Percentiles rank a stretch among this genome's conserved stretches.
phyloP scores from a whole-genome alignment of 2,113 vertebrate species.

The Lampris incognitus region DNA sequence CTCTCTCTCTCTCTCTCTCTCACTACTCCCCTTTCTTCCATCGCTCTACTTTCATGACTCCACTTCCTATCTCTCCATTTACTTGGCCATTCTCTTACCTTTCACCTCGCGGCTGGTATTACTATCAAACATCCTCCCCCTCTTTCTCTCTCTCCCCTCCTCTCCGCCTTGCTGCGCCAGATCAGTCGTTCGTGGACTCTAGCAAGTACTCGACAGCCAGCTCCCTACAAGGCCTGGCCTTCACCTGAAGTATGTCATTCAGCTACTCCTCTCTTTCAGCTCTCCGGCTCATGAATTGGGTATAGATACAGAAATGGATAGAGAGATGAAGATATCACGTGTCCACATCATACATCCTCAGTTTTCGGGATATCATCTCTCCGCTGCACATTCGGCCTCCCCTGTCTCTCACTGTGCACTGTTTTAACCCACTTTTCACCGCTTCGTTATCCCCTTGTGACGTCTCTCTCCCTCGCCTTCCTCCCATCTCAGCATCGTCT shows the following conservation, averaged over 20 bases:
- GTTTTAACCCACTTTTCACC: neutral
- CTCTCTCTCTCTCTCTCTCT: constrained; percentile 33
- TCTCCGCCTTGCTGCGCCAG: constrained; percentile 82
- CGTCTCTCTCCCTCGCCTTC: neutral
- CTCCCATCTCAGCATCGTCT: neutral
- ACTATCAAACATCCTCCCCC: constrained; percentile 14
- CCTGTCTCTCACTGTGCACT: neutral
- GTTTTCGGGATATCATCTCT: neutral
- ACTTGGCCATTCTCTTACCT: neutral
- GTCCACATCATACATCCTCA: no score
- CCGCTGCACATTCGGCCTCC: neutral
- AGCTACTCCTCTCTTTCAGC: constrained; percentile 28
- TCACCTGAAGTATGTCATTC: constrained; percentile 96
- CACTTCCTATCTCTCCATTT: neutral
- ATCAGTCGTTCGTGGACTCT: constrained; percentile 96
- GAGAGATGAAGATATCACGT: no score
- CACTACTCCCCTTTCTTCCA: constrained; percentile 29
- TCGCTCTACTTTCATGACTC: constrained; percentile 9
- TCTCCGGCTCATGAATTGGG: neutral
- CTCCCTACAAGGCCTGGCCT: constrained; percentile 94
- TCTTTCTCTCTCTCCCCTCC: constrained; percentile 70
- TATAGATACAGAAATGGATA: no score
- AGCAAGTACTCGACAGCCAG: constrained; percentile 94
- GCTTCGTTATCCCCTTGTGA: neutral
- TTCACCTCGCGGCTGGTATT: neutral